These are phyloP conservation scores for Agrotis puta DNA, from an alignment of 2,888 invertebrate species.

Conservation along the genomic window DNA sequence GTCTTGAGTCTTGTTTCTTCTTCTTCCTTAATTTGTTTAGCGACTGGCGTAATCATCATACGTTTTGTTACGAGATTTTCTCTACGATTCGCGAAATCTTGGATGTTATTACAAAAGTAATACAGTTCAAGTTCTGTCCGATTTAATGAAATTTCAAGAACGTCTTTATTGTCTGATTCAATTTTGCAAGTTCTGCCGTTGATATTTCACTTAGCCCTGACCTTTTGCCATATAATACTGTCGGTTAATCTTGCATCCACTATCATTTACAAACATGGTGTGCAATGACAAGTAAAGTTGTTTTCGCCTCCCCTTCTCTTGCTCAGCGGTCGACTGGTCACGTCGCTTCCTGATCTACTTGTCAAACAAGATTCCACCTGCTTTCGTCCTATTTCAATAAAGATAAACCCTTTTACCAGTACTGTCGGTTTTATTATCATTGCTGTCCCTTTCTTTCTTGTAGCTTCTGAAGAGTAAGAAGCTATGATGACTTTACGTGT, in stretches of 20 bases:
- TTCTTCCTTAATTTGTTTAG: slow-evolving; percentile 33
- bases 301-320: slow-evolving; percentile 38
- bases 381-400: slow-evolving; percentile 48
- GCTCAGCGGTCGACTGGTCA: slow-evolving; percentile 16
- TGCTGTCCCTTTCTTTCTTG: slow-evolving; percentile 35
- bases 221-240: slow-evolving; percentile 42
- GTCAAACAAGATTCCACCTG: slow-evolving; percentile 68
- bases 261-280: slow-evolving; percentile 41
- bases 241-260: slow-evolving; percentile 29
- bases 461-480: slow-evolving; percentile 19
- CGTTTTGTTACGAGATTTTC: slow-evolving; percentile 7
- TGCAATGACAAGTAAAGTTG: slow-evolving; percentile 35
- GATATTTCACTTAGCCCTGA: slow-evolving; percentile 50
- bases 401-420: slow-evolving; percentile 27
- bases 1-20: slow-evolving; percentile 33
- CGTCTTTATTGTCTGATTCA: neutral
- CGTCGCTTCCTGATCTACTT: slow-evolving; percentile 59
- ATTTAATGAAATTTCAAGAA: too few species aligned
- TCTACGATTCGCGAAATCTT: neutral
- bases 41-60: neutral
- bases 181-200: slow-evolving; percentile 14
- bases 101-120: neutral
- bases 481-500: slow-evolving; percentile 5
- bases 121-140: neutral
- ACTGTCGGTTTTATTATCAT: slow-evolving; percentile 26